Evolutionary conservation across 2,113 vertebrate species (phyloP).

Genomic region (Propithecus coquereli): DNA sequence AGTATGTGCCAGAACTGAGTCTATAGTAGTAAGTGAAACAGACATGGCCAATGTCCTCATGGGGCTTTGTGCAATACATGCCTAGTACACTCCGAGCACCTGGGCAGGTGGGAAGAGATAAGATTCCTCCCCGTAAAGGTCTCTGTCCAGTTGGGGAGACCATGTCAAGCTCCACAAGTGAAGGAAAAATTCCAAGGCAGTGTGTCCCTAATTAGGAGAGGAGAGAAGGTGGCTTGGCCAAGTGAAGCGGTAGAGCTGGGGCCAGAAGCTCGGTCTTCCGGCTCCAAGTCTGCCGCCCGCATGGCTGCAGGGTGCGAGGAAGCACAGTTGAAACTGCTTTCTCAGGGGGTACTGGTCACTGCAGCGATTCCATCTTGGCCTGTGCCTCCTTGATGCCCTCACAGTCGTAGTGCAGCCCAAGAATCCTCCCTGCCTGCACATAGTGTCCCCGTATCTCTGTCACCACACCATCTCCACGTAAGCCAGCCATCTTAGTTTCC

Average conservation of each 20-base stretch:
- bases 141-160: background rate
- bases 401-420: background rate
- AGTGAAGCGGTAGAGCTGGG: background rate
- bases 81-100: background rate
- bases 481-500: background rate
- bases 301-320: too few relatives aligned
- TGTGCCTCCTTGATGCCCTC: background rate
- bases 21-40: background rate
- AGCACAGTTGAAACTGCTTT: background rate
- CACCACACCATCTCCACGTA: background rate
- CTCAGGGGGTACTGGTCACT: background rate
- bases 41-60: rapidly evolving
- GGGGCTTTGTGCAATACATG: background rate
- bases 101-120: background rate
- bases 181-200: background rate
- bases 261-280: rapidly evolving
- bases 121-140: background rate
- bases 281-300: background rate
- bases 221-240: background rate
- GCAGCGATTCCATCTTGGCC: background rate
- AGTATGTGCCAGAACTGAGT: background rate
- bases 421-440: background rate
- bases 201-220: background rate
- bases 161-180: background rate
- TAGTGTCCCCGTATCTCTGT: background rate